phyloP scores from a whole-genome alignment of 1,140 invertebrate genomes.

The Nephotettix cincticeps region DNA sequence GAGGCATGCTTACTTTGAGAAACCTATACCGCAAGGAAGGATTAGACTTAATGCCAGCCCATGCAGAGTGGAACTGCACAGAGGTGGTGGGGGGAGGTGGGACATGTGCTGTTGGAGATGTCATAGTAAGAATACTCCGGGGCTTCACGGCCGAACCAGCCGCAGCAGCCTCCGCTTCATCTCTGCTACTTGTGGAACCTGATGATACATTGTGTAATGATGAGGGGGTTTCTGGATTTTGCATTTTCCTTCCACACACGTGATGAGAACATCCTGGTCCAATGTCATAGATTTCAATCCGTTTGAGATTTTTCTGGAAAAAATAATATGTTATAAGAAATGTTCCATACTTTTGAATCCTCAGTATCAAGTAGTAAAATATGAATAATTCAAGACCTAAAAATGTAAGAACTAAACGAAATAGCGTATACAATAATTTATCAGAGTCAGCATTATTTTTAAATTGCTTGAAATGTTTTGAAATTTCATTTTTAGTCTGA shows the following conservation, averaged over 20 bases:
- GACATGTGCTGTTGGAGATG: conserved; percentile 39
- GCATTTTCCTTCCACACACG: conserved; percentile 41
- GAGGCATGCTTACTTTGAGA: conserved; percentile 45
- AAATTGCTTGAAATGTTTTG: too few species aligned
- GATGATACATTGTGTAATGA: too few species aligned
- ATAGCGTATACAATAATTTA: too few species aligned
- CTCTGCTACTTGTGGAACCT: too few species aligned
- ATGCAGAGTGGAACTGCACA: conserved; percentile 57
- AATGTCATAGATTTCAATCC: conserved; percentile 45
- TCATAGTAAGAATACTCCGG: conserved; percentile 28
- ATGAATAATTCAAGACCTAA: too few species aligned
- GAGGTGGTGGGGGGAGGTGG: conserved; percentile 53
- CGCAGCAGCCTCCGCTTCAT: too few species aligned
- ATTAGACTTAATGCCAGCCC: conserved; percentile 49
- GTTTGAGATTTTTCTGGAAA: conserved; percentile 42
- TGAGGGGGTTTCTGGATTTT: too few species aligned
- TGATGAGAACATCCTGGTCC: conserved; percentile 36
- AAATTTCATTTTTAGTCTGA: too few species aligned
- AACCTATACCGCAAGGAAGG: conserved; percentile 47
- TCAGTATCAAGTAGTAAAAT: too few species aligned
- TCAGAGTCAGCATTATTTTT: too few species aligned
- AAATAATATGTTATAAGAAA: conserved; percentile 35
- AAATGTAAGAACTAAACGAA: too few species aligned
- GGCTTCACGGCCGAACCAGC: conserved; percentile 34
- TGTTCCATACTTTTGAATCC: too few species aligned